phyloP scores from a whole-genome alignment of 2,797 vertebrate genomes.

The Lutra lutra region DNA sequence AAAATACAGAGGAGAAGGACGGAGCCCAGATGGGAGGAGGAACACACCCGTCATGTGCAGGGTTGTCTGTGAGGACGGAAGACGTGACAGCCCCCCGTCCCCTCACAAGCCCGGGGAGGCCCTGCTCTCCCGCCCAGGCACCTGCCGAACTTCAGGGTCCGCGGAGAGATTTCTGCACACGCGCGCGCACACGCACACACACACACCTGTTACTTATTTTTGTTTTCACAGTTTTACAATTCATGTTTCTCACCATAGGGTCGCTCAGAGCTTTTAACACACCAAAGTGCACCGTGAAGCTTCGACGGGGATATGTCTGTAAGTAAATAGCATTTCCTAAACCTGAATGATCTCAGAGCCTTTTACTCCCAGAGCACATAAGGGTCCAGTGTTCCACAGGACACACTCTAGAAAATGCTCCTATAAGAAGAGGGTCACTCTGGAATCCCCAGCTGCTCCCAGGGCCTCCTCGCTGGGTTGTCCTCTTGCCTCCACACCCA shows the following conservation, averaged over 20 bases:
- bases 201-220: neutral
- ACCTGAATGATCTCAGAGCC: neutral
- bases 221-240: neutral
- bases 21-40: neutral
- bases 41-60: neutral
- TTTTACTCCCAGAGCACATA: neutral
- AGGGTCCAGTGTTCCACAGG: neutral
- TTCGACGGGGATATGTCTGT: neutral
- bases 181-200: too few relatives aligned
- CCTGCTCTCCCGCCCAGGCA: neutral
- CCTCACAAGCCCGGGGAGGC: rapidly evolving
- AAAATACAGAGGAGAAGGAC: neutral
- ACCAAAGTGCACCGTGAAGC: neutral
- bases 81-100: too few relatives aligned
- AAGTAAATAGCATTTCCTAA: neutral
- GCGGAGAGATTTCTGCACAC: neutral
- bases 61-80: neutral
- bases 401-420: neutral
- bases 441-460: neutral
- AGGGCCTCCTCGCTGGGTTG: neutral
- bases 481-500: neutral
- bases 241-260: neutral
- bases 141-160: neutral
- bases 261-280: neutral
- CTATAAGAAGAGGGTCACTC: rapidly evolving